Percentiles rank a stretch among this genome's conserved stretches.
These are phyloP conservation scores for Siphamia tubifer DNA, from an alignment of 2,113 vertebrate species.

Conservation along the genomic window DNA sequence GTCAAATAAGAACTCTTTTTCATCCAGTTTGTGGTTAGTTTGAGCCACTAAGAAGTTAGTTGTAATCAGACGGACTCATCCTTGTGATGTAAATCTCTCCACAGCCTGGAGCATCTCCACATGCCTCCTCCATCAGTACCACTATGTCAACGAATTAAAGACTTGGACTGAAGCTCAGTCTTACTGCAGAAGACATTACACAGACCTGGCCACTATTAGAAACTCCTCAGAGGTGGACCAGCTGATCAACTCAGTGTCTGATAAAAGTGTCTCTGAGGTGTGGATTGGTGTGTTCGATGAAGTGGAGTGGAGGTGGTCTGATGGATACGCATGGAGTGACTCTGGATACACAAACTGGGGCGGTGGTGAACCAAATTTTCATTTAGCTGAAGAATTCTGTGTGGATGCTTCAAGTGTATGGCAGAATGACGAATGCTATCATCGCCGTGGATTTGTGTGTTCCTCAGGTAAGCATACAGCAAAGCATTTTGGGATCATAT, in stretches of 20 bases:
- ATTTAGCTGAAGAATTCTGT: background rate
- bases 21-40: no score
- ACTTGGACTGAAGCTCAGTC: constrained; percentile 2
- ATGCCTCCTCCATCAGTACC: background rate
- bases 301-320: background rate
- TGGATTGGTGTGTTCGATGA: constrained; percentile 8
- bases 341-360: background rate
- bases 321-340: background rate
- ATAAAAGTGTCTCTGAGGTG: background rate
- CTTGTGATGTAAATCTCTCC: no score
- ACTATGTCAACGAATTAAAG: background rate
- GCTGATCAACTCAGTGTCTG: background rate
- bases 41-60: no score
- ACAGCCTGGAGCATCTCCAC: background rate
- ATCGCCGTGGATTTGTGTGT: background rate
- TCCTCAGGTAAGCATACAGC: background rate
- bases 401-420: background rate
- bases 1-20: no score
- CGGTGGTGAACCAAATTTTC: background rate
- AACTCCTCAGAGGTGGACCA: background rate
- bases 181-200: constrained; percentile 7
- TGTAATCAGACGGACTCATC: no score
- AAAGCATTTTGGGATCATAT: background rate
- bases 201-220: background rate
- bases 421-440: rapidly evolving